Evolutionary conservation across 2,888 invertebrate species (phyloP), one percentile per base, ranked within the genome.

Genomic region (Euzophera pinguis): DNA sequence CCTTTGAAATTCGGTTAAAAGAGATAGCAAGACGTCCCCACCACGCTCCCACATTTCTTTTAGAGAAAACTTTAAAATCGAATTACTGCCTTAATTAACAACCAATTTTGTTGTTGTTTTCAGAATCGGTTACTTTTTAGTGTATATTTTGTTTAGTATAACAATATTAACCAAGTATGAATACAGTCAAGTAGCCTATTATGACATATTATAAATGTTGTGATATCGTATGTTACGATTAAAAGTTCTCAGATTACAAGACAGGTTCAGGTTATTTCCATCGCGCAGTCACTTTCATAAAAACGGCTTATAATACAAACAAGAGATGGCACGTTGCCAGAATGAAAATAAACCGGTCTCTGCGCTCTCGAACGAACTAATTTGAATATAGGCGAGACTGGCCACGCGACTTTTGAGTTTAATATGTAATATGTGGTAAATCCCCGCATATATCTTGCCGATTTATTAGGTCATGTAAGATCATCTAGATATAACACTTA

Each of bases 241-340:
- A 62, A 55, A 64, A 78, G 70, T 71, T 88, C 87, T 90, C 90
- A 78, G 76, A 81, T 90, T 90, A 86, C 89, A 86, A 73, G 81
- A 84, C 80, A 85, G 84, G 84, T 86, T 84, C 79, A 75, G 85
- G 88, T 87, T 90, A 90, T 90, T 90, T 90, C 85, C 80, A 90
- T 87, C 89, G 75, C 78, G 81, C 84, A 84, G 84, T 84, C 84
- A 83, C 85, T 90, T 90, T 90, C 90, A 90, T 90, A 90, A 90
- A 90, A 90, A 90, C 89, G 82, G 86, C 86, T 89, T 90, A 90
- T 89, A 90, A 87, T 90, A 90, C 89, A 89, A 90, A 90, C 90
- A 84, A 85, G 81, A 79, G 81, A 81, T 90, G 90, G 90, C 90
- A 84, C 61, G 64, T 58, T 81, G 90, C 90, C 90, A 90, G 77